A percentile compares a stretch with the other conserved stretches of the same genome.
Conservation (phyloP, 2,797 vertebrate species). For the Balearica regulorum region DNA sequence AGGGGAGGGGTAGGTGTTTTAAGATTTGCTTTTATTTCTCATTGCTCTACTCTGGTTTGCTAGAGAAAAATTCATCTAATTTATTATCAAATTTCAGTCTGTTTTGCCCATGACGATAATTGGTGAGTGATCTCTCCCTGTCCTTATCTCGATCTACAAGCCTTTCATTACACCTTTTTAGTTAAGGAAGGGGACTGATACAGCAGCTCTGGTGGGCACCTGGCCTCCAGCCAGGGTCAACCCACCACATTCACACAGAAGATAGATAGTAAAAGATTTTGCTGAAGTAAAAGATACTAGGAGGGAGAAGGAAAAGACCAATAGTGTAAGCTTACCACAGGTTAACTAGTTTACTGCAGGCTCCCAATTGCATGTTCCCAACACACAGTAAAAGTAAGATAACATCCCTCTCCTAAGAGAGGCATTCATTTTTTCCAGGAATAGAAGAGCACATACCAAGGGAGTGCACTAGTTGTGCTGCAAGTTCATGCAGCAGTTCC, state of each 20-base stretch:
- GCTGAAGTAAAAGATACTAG: neutral
- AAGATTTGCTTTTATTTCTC: too few species aligned
- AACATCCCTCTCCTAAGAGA: neutral
- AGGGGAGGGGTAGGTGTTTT: too few species aligned
- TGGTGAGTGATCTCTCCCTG: too few species aligned
- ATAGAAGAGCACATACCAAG: neutral
- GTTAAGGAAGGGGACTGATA: too few species aligned
- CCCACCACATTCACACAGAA: neutral
- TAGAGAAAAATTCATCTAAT: too few species aligned
- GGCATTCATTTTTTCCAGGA: neutral
- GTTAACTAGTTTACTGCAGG: neutral
- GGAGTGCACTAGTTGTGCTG: neutral
- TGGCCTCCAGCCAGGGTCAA: too few species aligned
- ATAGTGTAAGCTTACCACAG: neutral
- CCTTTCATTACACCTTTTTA: too few species aligned
- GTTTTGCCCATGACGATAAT: too few species aligned
- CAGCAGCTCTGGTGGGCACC: too few species aligned
- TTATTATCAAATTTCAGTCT: too few species aligned
- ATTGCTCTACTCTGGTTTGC: too few species aligned
- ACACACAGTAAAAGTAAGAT: accelerated
- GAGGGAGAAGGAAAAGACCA: neutral
- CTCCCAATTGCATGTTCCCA: neutral
- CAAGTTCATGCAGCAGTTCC: neutral
- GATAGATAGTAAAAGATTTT: accelerated
- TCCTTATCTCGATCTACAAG: too few species aligned